These are phyloP conservation scores for Nerophis lumbriciformis DNA, from an alignment of 2,113 vertebrate species.

Conservation along the genomic window DNA sequence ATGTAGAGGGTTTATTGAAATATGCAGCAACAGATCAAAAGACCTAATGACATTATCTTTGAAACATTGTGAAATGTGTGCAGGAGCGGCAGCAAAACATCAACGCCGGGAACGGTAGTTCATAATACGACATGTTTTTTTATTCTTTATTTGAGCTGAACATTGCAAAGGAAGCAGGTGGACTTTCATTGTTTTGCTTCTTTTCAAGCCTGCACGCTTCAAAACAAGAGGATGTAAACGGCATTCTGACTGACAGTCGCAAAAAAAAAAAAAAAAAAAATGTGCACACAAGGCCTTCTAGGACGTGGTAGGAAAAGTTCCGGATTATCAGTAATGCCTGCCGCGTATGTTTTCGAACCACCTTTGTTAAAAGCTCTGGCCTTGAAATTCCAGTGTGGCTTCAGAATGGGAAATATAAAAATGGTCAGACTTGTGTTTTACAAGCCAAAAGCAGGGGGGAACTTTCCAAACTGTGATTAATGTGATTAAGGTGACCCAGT, in stretches of 20 bases:
- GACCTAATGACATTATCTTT: background rate
- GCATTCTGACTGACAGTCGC: constrained; percentile 9
- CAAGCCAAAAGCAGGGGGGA: constrained; percentile 6
- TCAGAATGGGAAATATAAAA: background rate
- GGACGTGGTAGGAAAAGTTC: constrained; percentile 4
- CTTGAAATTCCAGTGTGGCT: constrained; percentile 34
- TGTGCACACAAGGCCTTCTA: constrained; percentile 2
- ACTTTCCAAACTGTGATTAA: constrained; percentile 9
- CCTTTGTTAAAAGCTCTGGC: constrained; percentile 10
- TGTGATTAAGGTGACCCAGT: too few relatives aligned
- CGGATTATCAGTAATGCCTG: background rate
- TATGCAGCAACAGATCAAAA: background rate
- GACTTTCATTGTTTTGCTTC: background rate
- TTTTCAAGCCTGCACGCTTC: constrained; percentile 5
- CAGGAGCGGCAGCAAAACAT: background rate
- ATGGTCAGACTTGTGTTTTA: constrained; percentile 6
- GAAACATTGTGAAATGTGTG: background rate
- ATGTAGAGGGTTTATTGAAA: background rate
- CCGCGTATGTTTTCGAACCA: constrained; percentile 14
- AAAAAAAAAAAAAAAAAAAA: background rate
- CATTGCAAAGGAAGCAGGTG: constrained; percentile 4
- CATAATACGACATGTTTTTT: constrained; percentile 5
- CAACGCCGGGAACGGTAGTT: background rate
- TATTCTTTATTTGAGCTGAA: constrained; percentile 7
- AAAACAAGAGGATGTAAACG: constrained; percentile 5